Conservation (phyloP, 2,113 vertebrate genomes). For the Antechinus flavipes region DNA sequence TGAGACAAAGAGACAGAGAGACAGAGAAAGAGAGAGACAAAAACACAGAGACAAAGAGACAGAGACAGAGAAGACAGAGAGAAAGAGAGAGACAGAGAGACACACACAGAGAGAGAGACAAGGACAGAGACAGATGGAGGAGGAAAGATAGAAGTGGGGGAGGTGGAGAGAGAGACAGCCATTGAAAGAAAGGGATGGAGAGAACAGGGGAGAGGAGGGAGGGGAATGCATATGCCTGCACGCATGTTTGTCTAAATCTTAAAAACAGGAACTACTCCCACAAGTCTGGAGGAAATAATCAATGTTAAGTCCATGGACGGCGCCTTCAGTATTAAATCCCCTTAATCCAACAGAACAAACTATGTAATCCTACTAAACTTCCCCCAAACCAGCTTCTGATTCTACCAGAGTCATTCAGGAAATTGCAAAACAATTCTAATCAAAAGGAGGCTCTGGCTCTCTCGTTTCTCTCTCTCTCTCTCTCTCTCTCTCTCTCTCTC, state of each 20-base stretch:
- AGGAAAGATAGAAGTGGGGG: no score
- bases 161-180: no score
- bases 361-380: slow-evolving; percentile 55
- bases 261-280: background rate
- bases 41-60: no score
- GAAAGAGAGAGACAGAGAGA: no score
- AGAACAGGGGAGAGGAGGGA: no score
- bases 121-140: background rate
- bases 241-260: background rate
- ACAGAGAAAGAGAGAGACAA: no score
- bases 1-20: no score
- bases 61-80: no score
- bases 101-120: no score
- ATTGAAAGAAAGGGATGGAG: no score
- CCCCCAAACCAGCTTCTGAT: background rate
- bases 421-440: background rate
- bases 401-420: background rate
- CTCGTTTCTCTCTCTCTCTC: background rate
- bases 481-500: no score
- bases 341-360: slow-evolving; percentile 39
- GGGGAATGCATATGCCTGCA: background rate
- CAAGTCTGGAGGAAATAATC: slow-evolving; percentile 2
- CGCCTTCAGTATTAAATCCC: slow-evolving; percentile 59
- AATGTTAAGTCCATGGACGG: slow-evolving; percentile 52
- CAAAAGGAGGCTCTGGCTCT: no score